Percentiles rank a stretch among this genome's conserved stretches.
Evolutionary conservation across 1,140 invertebrate species (phyloP).

Genomic region (Sesamia nonagrioides): DNA sequence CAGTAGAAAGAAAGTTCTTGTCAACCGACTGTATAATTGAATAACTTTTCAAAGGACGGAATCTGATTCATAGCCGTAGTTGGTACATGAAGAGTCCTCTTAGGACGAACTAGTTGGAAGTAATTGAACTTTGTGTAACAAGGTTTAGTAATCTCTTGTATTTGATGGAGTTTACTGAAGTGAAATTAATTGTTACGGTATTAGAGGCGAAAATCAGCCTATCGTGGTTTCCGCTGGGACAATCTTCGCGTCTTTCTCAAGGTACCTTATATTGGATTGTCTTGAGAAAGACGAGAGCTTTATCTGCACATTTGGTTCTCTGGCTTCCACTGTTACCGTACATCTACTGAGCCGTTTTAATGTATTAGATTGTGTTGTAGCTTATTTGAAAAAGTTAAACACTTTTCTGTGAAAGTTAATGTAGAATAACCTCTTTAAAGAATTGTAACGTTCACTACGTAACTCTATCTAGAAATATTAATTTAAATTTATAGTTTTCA

Average conservation of each 20-base stretch:
- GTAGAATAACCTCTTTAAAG: background rate
- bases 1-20: slow-evolving; percentile 33
- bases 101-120: background rate
- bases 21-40: slow-evolving; percentile 33
- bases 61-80: slow-evolving; percentile 23
- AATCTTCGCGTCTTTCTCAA: no score
- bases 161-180: background rate
- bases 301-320: no score
- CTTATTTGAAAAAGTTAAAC: no score
- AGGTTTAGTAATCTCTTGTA: slow-evolving; percentile 8
- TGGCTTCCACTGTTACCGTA: no score
- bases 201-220: background rate
- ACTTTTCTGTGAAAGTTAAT: background rate
- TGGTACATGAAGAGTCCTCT: background rate
- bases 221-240: no score
- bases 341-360: no score
- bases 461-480: background rate
- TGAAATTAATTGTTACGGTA: background rate
- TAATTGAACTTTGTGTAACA: slow-evolving; percentile 24
- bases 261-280: no score
- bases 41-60: slow-evolving; percentile 35
- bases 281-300: no score
- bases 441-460: background rate
- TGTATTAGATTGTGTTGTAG: no score
- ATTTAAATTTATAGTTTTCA: slow-evolving; percentile 5